phyloP scores from a whole-genome alignment of 2,113 vertebrate genomes.

The Rhinolophus ferrumequinum region DNA sequence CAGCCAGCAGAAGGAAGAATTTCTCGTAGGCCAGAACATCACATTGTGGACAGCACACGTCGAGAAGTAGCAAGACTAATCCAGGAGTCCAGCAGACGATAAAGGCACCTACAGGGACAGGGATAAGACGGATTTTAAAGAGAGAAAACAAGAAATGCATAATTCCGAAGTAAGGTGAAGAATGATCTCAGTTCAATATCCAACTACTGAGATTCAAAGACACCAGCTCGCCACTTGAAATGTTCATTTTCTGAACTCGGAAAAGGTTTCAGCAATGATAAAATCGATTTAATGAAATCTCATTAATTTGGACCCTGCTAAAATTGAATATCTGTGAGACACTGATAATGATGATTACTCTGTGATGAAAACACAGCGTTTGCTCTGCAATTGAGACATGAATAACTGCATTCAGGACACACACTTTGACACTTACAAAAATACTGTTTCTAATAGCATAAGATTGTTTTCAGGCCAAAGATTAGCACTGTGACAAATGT shows the following conservation, averaged over 20 bases:
- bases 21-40: slow-evolving; percentile 96
- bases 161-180: neutral
- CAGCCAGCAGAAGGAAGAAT: slow-evolving; percentile 97
- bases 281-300: neutral
- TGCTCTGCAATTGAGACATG: neutral
- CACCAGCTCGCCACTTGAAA: neutral
- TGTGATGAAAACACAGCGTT: neutral
- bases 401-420: neutral
- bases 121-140: neutral
- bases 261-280: neutral
- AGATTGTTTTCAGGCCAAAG: neutral
- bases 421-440: neutral
- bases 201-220: neutral
- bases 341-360: neutral
- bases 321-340: neutral
- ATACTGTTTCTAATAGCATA: neutral
- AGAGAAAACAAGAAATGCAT: neutral
- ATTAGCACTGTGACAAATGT: neutral
- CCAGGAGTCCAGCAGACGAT: slow-evolving; percentile 99
- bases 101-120: slow-evolving; percentile 91
- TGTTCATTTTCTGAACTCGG: neutral
- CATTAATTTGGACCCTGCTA: neutral
- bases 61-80: slow-evolving; percentile 95
- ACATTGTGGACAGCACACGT: slow-evolving; percentile 95
- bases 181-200: neutral